These are phyloP conservation scores for Catagonus wagneri DNA, from an alignment of 2,113 vertebrate genomes.

Conservation along the genomic window DNA sequence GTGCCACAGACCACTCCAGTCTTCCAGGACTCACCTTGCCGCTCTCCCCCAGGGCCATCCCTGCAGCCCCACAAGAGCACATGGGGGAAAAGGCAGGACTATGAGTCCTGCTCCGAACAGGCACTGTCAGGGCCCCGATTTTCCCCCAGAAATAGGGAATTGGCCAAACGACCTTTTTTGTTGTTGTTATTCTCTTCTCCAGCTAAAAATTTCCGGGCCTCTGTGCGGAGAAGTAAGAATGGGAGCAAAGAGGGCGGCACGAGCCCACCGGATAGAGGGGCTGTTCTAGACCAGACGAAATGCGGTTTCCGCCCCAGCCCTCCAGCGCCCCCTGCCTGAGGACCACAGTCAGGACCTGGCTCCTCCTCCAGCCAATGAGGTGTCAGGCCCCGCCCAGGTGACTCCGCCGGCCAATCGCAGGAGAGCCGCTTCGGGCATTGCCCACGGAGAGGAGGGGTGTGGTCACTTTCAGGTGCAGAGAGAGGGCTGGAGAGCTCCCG, in stretches of 20 bases:
- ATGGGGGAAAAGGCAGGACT: neutral
- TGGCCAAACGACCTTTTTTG: neutral
- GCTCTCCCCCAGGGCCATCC: neutral
- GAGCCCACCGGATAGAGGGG: no score
- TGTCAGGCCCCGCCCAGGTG: neutral
- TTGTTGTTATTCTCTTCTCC: neutral
- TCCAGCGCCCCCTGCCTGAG: no score
- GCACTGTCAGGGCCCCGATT: neutral
- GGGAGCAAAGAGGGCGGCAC: neutral
- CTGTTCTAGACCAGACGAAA: rapidly evolving
- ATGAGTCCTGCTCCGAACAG: no score
- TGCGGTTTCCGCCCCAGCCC: rapidly evolving
- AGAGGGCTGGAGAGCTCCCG: neutral
- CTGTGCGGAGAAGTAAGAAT: neutral
- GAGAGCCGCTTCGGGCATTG: neutral
- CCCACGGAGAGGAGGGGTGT: neutral
- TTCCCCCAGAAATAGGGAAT: neutral
- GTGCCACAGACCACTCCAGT: neutral
- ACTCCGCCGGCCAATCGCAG: neutral
- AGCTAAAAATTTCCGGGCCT: neutral
- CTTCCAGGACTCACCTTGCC: neutral
- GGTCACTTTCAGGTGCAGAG: rapidly evolving
- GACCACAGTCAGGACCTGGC: neutral
- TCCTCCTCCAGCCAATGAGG: neutral
- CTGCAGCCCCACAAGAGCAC: neutral